Percentiles rank a stretch among this genome's conserved stretches.
Conservation (phyloP, 2,888 invertebrate species). For the Argyresthia albistria region DNA sequence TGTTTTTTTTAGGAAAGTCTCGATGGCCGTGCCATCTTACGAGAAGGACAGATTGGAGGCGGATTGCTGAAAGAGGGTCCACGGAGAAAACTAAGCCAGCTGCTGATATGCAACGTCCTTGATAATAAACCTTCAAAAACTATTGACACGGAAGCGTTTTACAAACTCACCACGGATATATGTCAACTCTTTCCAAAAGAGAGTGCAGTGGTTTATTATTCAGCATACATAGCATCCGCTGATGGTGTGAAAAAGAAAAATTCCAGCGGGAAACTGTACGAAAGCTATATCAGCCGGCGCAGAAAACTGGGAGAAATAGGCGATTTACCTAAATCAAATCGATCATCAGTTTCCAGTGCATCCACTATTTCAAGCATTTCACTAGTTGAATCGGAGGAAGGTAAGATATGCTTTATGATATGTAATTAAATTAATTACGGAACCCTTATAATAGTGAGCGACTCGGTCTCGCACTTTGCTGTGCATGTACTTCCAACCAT, state of each 20-base stretch:
- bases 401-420: not conserved
- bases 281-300: too few species aligned
- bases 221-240: not conserved
- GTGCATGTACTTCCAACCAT: not conserved
- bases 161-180: not conserved
- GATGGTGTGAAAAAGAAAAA: not conserved
- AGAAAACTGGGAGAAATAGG: not conserved
- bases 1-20: not conserved
- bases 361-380: not conserved
- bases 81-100: constrained; percentile 1
- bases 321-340: not conserved
- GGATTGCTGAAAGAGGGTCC: not conserved
- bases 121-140: not conserved
- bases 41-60: not conserved
- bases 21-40: not conserved
- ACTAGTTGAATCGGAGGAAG: not conserved
- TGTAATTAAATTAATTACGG: not conserved
- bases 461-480: not conserved
- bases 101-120: not conserved
- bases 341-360: not conserved
- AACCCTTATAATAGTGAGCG: not conserved
- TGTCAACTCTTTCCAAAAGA: not conserved
- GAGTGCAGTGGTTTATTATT: not conserved
- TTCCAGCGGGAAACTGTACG: too few species aligned
- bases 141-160: not conserved